Conservation (phyloP, 64 coral and sea anemone species). For the Cladopsammia gracilis region DNA sequence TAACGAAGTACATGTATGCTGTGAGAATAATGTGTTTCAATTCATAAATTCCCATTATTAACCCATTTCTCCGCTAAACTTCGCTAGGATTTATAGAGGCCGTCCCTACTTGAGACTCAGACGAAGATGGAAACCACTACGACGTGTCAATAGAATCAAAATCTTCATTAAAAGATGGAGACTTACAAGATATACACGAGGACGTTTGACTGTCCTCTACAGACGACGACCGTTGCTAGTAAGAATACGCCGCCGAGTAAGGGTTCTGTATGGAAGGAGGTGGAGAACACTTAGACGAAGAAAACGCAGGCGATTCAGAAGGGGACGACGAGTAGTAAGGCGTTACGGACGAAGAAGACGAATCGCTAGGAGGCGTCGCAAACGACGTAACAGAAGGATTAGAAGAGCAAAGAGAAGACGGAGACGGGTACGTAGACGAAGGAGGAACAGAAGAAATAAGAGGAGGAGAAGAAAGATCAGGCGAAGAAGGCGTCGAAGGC, state of each 20-base stretch:
- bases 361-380: not conserved
- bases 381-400: not conserved
- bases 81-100: not conserved
- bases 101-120: not conserved
- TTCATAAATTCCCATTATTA: too few relatives aligned
- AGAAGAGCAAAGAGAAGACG: constrained; percentile 13
- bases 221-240: not conserved
- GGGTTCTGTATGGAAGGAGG: not conserved
- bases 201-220: not conserved
- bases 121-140: not conserved
- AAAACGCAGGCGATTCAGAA: not conserved
- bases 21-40: too few relatives aligned
- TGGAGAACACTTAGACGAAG: constrained; percentile 2
- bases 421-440: constrained; percentile 9
- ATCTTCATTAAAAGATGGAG: not conserved
- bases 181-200: not conserved
- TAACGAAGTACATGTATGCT: too few relatives aligned
- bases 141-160: not conserved
- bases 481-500: constrained; percentile 10
- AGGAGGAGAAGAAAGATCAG: constrained; percentile 19
- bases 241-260: not conserved
- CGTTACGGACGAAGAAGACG: not conserved
- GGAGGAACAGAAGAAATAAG: not conserved
- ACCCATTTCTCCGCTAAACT: not conserved
- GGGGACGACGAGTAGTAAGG: not conserved